These are phyloP conservation scores for Hemaris fuciformis DNA, from an alignment of 2,888 invertebrate species.

Conservation along the genomic window DNA sequence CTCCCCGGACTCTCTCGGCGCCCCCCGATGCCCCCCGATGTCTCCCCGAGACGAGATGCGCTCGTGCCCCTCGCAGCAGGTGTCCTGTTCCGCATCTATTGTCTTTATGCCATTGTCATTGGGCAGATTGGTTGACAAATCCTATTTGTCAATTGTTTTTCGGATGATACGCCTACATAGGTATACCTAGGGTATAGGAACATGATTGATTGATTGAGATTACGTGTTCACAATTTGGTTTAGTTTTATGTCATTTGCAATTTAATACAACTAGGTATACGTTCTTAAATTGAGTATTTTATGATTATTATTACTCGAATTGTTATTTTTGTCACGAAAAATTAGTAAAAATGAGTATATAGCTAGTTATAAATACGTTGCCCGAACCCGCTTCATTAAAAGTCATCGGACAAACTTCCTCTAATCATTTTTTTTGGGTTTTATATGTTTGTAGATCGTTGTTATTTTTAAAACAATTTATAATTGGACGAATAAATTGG, in stretches of 20 bases:
- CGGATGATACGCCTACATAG: not conserved
- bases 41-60: slow-evolving; percentile 15
- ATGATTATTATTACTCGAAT: not conserved
- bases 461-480: slow-evolving; percentile 35
- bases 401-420: slow-evolving; percentile 9
- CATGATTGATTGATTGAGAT: not conserved
- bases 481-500: slow-evolving; percentile 60
- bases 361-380: not conserved
- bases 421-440: slow-evolving; percentile 5
- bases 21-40: slow-evolving; percentile 27
- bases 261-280: not conserved
- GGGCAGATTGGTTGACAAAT: slow-evolving; percentile 21
- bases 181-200: not conserved
- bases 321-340: not conserved
- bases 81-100: slow-evolving; percentile 29
- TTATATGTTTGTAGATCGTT: slow-evolving; percentile 4
- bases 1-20: slow-evolving; percentile 27
- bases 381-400: not conserved
- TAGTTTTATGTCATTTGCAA: not conserved
- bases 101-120: slow-evolving; percentile 31
- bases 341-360: too few relatives aligned
- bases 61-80: slow-evolving; percentile 27
- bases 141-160: slow-evolving; percentile 1
- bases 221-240: not conserved
- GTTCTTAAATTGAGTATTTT: not conserved